Conservation (phyloP, 2,797 vertebrate genomes). For the Chelidonichthys spinosus region DNA sequence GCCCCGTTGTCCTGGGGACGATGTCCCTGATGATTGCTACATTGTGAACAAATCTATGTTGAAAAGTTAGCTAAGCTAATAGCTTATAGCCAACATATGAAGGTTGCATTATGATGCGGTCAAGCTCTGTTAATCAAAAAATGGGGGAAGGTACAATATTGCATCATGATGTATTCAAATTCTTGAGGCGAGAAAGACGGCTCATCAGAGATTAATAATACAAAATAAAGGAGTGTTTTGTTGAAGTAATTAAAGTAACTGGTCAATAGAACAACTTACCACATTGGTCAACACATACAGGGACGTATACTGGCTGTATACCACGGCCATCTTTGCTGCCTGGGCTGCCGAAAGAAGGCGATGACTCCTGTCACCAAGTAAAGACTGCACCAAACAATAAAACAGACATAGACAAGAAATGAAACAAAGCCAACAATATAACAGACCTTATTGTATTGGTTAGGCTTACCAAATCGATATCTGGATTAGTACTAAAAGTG, state of each 20-base stretch:
- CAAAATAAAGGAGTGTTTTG: too few relatives aligned
- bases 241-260: neutral
- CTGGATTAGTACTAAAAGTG: slow-evolving; percentile 81
- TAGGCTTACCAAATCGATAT: slow-evolving; percentile 84
- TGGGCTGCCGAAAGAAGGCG: slow-evolving; percentile 91
- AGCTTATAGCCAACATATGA: neutral
- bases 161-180: neutral
- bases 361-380: slow-evolving; percentile 85
- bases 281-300: slow-evolving; percentile 92
- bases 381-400: slow-evolving; percentile 71
- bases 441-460: neutral
- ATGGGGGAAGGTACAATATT: neutral
- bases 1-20: too few relatives aligned
- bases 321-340: slow-evolving; percentile 90
- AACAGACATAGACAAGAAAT: neutral
- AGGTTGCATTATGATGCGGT: neutral
- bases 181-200: neutral
- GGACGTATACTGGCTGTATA: slow-evolving; percentile 91
- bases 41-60: neutral
- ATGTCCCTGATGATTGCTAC: too few relatives aligned
- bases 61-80: neutral
- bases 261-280: slow-evolving; percentile 77
- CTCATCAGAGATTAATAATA: neutral
- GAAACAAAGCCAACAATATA: neutral
- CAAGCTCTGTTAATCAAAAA: neutral